Percentiles rank a stretch among this genome's conserved stretches.
phyloP scores from a whole-genome alignment of 2,888 invertebrate species.

The Protula sp. region DNA sequence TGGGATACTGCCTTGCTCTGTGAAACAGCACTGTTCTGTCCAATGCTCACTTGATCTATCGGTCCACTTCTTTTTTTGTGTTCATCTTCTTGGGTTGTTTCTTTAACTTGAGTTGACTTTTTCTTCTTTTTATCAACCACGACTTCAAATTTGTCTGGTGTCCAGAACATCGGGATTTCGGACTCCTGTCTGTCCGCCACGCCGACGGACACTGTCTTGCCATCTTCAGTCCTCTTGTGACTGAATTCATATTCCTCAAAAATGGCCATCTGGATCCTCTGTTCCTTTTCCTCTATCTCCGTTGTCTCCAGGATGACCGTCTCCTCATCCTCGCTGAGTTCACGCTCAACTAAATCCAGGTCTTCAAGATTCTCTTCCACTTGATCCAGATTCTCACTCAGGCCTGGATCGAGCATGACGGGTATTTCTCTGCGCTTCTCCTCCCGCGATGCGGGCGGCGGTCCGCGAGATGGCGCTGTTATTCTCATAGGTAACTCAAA shows the following conservation, averaged over 20 bases:
- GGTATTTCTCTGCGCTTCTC: not conserved
- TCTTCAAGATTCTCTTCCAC: not conserved
- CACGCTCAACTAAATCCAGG: not conserved
- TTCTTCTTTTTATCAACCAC: conserved; percentile 17
- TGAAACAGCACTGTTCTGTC: not conserved
- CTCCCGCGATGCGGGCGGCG: not conserved
- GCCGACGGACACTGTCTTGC: not conserved
- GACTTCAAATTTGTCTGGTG: conserved; percentile 14
- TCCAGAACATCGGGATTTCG: conserved; percentile 10
- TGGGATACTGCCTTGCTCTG: not conserved
- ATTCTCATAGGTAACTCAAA: not conserved
- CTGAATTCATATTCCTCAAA: conserved; percentile 21
- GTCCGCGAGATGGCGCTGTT: not conserved
- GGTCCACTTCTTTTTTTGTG: not conserved
- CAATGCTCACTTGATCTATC: not conserved
- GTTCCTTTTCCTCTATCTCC: conserved; percentile 20
- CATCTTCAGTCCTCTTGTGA: conserved; percentile 13
- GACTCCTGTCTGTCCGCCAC: not conserved
- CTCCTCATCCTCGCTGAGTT: conserved; percentile 8
- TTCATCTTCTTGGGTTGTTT: conserved; percentile 10
- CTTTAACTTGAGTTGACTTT: conserved; percentile 13
- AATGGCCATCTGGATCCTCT: conserved; percentile 20
- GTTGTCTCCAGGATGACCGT: conserved; percentile 15
- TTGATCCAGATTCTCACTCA: not conserved
- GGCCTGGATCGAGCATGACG: not conserved